Evolutionary conservation across 2,113 vertebrate genomes (phyloP).

Genomic region (Sigmodon hispidus): DNA sequence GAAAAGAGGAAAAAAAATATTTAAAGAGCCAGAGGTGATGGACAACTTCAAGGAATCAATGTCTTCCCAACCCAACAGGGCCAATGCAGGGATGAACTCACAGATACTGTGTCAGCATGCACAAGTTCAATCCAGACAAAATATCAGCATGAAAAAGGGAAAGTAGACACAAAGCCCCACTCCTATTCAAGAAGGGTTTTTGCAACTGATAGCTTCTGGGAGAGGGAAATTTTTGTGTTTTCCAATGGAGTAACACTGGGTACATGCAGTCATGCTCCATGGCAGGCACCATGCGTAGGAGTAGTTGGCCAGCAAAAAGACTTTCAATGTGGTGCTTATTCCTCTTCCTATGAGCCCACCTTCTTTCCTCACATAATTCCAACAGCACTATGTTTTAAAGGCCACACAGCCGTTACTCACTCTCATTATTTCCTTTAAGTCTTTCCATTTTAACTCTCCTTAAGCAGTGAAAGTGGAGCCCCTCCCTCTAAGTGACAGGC

Average conservation of each 20-base stretch:
- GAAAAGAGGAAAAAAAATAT: neutral
- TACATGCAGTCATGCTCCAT: neutral
- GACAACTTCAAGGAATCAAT: neutral
- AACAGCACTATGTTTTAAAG: too few species aligned
- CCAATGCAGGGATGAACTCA: neutral
- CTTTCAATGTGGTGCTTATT: neutral
- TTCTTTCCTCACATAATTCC: neutral
- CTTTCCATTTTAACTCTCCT: neutral
- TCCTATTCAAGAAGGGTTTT: neutral
- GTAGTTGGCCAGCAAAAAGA: neutral
- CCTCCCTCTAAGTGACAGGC: rapidly evolving
- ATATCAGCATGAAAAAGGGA: neutral
- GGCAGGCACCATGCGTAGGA: neutral
- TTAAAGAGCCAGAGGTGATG: neutral
- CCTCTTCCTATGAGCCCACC: rapidly evolving
- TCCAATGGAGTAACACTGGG: neutral
- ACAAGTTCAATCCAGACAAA: neutral
- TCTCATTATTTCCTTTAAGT: neutral
- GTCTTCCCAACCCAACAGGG: neutral
- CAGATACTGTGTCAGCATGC: neutral
- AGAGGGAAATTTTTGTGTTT: neutral
- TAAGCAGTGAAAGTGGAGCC: neutral
- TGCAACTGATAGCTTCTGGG: neutral
- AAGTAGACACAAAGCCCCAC: too few species aligned
- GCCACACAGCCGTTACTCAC: too few species aligned